A percentile compares a stretch with the other conserved stretches of the same genome.
These are phyloP conservation scores for Gandaritis pyraliata DNA, from an alignment of 2,888 invertebrate genomes.

Conservation along the genomic window DNA sequence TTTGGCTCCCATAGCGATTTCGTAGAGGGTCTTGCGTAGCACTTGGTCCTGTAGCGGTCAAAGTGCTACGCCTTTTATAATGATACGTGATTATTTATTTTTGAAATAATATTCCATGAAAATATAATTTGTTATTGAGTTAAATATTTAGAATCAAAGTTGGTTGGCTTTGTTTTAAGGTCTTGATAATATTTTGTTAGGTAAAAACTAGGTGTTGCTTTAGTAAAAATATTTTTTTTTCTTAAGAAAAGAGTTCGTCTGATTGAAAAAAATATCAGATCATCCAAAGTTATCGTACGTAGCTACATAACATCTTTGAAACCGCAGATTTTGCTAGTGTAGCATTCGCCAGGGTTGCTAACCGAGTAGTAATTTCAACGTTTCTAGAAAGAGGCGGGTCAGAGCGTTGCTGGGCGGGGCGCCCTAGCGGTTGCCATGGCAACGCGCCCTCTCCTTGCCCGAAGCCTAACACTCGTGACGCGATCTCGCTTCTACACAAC, in stretches of 20 bases:
- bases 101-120: too few relatives aligned
- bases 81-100: neutral
- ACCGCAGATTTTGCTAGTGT: conserved; percentile 21
- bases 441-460: conserved; percentile 65
- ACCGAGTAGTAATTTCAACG: conserved; percentile 64
- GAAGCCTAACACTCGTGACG: conserved; percentile 46
- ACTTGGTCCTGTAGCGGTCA: conserved; percentile 5
- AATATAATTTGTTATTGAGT: too few relatives aligned
- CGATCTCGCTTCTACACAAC: conserved; percentile 38
- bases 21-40: conserved; percentile 40
- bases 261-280: neutral
- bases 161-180: too few relatives aligned
- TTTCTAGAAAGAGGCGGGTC: conserved; percentile 58
- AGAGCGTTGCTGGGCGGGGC: conserved; percentile 68
- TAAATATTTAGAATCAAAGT: too few relatives aligned
- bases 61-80: too few relatives aligned
- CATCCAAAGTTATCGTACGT: neutral
- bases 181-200: too few relatives aligned
- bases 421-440: conserved; percentile 72
- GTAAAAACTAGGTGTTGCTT: too few relatives aligned
- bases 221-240: too few relatives aligned
- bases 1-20: conserved; percentile 30
- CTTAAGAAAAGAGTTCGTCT: too few relatives aligned
- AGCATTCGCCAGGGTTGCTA: conserved; percentile 63
- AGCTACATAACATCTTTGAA: neutral